These are phyloP conservation scores for Montipora capricornis DNA, from an alignment of 64 coral and sea anemone species.

Conservation along the genomic window DNA sequence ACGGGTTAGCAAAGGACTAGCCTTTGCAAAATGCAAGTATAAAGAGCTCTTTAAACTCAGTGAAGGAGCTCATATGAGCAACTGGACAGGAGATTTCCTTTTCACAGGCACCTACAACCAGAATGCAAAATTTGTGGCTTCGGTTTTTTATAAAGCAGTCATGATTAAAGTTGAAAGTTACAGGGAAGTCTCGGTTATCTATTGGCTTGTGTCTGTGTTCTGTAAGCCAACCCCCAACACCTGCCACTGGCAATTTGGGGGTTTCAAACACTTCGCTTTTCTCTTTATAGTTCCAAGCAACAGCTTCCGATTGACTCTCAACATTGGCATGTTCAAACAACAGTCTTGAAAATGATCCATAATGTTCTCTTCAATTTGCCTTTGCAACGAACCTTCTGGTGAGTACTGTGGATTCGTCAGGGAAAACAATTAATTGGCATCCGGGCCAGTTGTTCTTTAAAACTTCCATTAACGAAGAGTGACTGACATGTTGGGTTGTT, in stretches of 20 bases:
- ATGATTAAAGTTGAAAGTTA: constrained; percentile 71
- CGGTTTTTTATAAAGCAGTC: constrained; percentile 59
- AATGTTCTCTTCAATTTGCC: constrained; percentile 55
- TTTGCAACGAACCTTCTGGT: constrained; percentile 41
- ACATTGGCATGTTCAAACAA: constrained; percentile 1
- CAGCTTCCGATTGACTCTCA: constrained; percentile 16
- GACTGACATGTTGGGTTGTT: constrained; percentile 48
- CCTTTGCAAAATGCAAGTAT: constrained; percentile 48
- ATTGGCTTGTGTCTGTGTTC: constrained; percentile 58
- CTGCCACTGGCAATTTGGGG: constrained; percentile 38
- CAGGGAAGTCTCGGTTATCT: neutral
- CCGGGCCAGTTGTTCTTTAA: constrained; percentile 14
- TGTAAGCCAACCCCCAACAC: constrained; percentile 72
- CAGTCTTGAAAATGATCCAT: constrained; percentile 73
- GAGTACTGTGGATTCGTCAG: constrained; percentile 66
- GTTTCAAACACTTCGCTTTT: constrained; percentile 6
- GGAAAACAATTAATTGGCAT: constrained; percentile 64
- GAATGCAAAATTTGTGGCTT: constrained; percentile 73
- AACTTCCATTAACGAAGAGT: constrained; percentile 58
- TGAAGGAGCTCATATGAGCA: constrained; percentile 27
- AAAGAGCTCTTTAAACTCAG: constrained; percentile 53
- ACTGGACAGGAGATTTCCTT: constrained; percentile 25
- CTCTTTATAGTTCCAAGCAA: constrained; percentile 59
- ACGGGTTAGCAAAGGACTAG: constrained; percentile 36
- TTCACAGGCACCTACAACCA: constrained; percentile 53